Evolutionary conservation across 2,888 invertebrate genomes (phyloP).

Genomic region (Napeogenes inachia): DNA sequence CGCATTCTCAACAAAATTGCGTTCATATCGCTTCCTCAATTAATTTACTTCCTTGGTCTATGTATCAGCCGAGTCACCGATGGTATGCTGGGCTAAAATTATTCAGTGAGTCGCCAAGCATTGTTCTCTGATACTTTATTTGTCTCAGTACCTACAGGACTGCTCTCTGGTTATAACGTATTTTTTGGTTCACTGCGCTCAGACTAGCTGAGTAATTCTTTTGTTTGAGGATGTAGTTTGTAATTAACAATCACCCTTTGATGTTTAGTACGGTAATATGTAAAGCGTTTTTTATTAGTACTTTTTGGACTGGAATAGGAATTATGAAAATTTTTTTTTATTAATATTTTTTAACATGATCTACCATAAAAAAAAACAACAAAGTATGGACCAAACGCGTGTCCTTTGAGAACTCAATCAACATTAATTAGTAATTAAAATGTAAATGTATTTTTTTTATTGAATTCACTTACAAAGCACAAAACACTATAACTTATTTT

Average conservation of each 20-base stretch:
- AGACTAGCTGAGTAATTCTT: slow-evolving; percentile 58
- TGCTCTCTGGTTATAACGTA: slow-evolving; percentile 38
- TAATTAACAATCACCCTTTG: slow-evolving; percentile 41
- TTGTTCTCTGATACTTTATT: slow-evolving; percentile 75
- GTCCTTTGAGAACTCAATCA: no score
- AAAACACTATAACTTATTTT: no score
- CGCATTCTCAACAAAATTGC: slow-evolving; percentile 30
- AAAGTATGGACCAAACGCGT: no score
- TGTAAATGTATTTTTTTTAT: no score
- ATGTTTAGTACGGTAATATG: no score
- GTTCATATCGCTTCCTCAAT: slow-evolving; percentile 35
- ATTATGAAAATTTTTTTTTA: no score
- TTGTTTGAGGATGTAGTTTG: slow-evolving; percentile 57
- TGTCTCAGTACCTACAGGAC: slow-evolving; percentile 47
- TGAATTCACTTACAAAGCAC: no score
- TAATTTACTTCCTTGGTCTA: slow-evolving; percentile 34
- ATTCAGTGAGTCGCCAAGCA: slow-evolving; percentile 68
- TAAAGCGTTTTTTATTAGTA: no score
- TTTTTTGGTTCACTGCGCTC: slow-evolving; percentile 64
- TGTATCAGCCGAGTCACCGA: slow-evolving; percentile 50
- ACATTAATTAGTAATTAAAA: no score
- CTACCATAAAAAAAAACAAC: no score
- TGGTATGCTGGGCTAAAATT: slow-evolving; percentile 69
- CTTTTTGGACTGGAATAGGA: no score
- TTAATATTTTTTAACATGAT: no score